A percentile compares a stretch with the other conserved stretches of the same genome.
Evolutionary conservation across 2,797 vertebrate species (phyloP).

Genomic region (Emydoidea blandingii): DNA sequence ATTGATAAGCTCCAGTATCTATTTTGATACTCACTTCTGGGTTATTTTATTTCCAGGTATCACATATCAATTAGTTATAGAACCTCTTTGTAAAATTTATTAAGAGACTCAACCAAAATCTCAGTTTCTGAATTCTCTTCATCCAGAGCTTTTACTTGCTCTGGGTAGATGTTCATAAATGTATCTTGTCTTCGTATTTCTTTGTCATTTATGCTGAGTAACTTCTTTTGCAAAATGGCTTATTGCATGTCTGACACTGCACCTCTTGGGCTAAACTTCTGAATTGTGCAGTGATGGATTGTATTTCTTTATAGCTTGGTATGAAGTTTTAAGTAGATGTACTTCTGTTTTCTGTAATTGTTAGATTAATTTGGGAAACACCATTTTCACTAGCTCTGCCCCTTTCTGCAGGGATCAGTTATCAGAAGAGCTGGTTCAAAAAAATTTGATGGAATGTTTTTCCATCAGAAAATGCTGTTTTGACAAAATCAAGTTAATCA

Average conservation of each 20-base stretch:
- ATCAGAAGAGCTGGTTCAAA: background rate
- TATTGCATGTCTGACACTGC: fast-evolving
- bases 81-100: background rate
- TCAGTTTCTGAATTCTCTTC: background rate
- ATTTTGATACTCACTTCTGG: background rate
- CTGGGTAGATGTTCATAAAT: background rate
- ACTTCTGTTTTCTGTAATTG: background rate
- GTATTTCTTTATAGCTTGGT: background rate
- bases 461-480: background rate
- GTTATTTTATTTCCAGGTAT: background rate
- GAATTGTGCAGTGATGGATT: fast-evolving
- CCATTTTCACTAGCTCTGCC: background rate
- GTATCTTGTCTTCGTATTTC: background rate
- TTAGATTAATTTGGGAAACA: background rate
- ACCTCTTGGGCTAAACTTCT: background rate
- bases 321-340: background rate
- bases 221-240: background rate
- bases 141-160: background rate
- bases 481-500: background rate
- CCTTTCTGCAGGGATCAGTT: background rate
- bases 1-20: background rate
- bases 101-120: background rate
- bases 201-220: background rate
- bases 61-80: fast-evolving
- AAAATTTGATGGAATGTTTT: background rate